phyloP scores from a whole-genome alignment of 2,113 vertebrate species.

The Leucosticte australis region DNA sequence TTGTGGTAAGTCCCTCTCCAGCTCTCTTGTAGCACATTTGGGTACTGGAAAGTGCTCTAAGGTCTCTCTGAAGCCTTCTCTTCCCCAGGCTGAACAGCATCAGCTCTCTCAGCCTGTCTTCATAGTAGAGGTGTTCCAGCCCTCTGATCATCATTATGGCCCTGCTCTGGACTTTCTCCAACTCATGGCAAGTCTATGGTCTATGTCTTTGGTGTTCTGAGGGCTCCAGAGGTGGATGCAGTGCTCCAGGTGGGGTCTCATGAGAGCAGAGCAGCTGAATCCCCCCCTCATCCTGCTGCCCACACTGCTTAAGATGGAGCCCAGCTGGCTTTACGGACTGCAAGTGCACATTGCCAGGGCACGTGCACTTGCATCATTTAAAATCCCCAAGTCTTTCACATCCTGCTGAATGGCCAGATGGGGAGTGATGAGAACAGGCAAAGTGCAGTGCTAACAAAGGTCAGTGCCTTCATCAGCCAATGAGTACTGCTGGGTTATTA shows the following conservation, averaged over 20 bases:
- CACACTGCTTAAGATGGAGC: not conserved
- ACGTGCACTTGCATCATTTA: not conserved
- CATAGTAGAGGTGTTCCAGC: not conserved
- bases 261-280: not conserved
- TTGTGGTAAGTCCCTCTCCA: not conserved
- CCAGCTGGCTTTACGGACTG: not conserved
- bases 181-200: not conserved
- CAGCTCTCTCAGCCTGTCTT: not conserved
- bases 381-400: not conserved
- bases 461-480: not conserved
- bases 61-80: not conserved
- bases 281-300: accelerated
- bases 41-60: not conserved
- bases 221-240: not conserved
- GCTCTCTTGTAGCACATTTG: not conserved
- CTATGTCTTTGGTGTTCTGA: not conserved
- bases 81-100: not conserved
- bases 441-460: not conserved
- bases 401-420: not conserved
- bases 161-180: not conserved
- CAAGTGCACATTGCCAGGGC: not conserved
- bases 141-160: not conserved
- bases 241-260: not conserved
- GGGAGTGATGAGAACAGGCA: not conserved
- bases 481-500: not conserved